Conservation (phyloP, 2,797 vertebrate species). For the Danio albolineatus region DNA sequence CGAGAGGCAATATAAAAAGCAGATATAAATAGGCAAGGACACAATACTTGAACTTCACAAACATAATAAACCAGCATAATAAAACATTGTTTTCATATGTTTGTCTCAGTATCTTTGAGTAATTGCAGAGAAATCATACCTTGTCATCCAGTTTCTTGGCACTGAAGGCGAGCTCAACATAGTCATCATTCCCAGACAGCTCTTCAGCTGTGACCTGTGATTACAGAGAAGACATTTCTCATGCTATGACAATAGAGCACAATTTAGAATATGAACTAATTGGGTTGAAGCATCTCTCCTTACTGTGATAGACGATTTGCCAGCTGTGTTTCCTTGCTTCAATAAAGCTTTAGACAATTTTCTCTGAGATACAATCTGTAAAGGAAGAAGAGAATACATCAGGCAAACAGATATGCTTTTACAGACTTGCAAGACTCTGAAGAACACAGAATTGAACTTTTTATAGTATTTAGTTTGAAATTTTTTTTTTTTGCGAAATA, state of each 20-base stretch:
- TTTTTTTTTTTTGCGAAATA: too few species aligned
- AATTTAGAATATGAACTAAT: background rate
- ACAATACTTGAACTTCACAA: too few species aligned
- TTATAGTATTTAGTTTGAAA: too few species aligned
- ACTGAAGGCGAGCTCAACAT: slow-evolving; percentile 96
- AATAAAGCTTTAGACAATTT: slow-evolving; percentile 95
- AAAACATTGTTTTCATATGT: slow-evolving; percentile 13
- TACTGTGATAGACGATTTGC: slow-evolving; percentile 98
- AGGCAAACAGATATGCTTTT: background rate
- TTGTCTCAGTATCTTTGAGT: background rate
- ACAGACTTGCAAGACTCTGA: background rate
- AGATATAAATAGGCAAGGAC: too few species aligned
- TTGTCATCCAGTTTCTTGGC: slow-evolving; percentile 98
- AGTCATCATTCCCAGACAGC: slow-evolving; percentile 96
- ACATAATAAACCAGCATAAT: background rate
- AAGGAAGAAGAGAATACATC: slow-evolving; percentile 45
- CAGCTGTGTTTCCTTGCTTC: slow-evolving; percentile 96
- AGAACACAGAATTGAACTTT: too few species aligned
- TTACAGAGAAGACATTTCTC: slow-evolving; percentile 72
- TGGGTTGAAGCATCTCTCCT: slow-evolving; percentile 53
- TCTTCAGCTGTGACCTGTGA: slow-evolving; percentile 78
- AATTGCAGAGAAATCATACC: slow-evolving; percentile 62
- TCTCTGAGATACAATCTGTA: slow-evolving; percentile 97
- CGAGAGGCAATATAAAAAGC: too few species aligned
- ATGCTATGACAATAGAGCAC: slow-evolving; percentile 51